Base-by-base conservation (phyloP, 1,140 invertebrate species). In the Neocloeon triangulifer region DNA sequence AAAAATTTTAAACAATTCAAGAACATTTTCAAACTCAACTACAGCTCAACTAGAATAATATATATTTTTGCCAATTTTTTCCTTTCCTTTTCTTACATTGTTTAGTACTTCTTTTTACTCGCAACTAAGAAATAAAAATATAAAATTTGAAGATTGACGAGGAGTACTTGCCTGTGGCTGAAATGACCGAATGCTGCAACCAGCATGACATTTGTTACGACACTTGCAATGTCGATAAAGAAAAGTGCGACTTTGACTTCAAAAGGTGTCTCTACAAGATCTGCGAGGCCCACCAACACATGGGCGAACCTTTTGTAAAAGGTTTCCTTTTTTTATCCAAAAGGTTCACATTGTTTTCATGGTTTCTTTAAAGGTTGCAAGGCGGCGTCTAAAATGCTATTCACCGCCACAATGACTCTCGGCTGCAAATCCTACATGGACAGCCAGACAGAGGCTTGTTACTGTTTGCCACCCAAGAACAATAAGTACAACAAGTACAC, bases 181-280 rank as follows among this genome's bases (percentile, higher is more conserved):
- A 76, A 49, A 78, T 85, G 71, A 75, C 72, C 6, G 66, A 68
- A 38, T 91, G 82, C 44, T 91, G 82, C 53, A 66, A 88, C 48
- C 43, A 48, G 2, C 84, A 91, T 50, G 84, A 91, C 41, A 66
- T 77, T 37, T 91, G 84, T 49, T 91, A 91, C 43, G 81, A 84
- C 37, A 84, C 76, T 3, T 91, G 84, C 47, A 80, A 78, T 39
- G 64, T 54, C 19, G 70, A 78, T 28, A 86, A 84, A 51, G 79
- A 85, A 47, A 55, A 70, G 1, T 91, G 84, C 55, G 84, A 91
- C 53, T 49, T 80, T 26, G 66, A 74, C 19, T 89, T 89, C 45
- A 81, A 82, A 44, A 60, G 68, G 39, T 91, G 84, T 45, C 53
- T 91, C 0, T 82, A 84, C 40, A 69, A 61, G 46, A 70, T 78